Evolutionary conservation across 2,113 vertebrate species (phyloP).

Genomic region (Oreochromis niloticus): DNA sequence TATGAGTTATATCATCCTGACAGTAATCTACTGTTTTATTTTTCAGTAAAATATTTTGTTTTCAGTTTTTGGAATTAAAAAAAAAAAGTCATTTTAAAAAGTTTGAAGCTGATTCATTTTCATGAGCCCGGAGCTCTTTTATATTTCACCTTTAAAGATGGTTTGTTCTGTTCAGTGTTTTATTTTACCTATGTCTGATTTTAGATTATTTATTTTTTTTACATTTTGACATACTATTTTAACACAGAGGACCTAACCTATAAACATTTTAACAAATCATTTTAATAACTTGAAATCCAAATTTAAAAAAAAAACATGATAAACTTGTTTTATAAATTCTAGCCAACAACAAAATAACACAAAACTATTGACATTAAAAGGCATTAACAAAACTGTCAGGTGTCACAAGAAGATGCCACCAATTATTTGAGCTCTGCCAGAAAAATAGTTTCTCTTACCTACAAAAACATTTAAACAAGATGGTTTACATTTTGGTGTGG

Average conservation of each 20-base stretch:
- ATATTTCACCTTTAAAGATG: neutral
- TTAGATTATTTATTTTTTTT: neutral
- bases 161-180: neutral
- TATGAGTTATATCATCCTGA: neutral
- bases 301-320: neutral
- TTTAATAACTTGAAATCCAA: neutral
- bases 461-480: neutral
- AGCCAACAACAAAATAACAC: neutral
- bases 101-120: neutral
- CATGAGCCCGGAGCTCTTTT: neutral
- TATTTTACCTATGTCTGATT: neutral
- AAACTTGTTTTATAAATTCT: neutral
- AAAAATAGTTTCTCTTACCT: neutral
- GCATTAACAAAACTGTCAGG: neutral
- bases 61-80: neutral
- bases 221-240: neutral
- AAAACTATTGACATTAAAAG: neutral
- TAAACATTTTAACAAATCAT: neutral
- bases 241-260: neutral
- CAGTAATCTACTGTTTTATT: neutral
- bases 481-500: neutral
- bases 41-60: neutral
- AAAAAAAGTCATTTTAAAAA: neutral
- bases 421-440: neutral
- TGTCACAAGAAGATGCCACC: neutral